These are phyloP conservation scores for Poeciliopsis prolifica DNA, from an alignment of 2,113 vertebrate species.

Conservation along the genomic window DNA sequence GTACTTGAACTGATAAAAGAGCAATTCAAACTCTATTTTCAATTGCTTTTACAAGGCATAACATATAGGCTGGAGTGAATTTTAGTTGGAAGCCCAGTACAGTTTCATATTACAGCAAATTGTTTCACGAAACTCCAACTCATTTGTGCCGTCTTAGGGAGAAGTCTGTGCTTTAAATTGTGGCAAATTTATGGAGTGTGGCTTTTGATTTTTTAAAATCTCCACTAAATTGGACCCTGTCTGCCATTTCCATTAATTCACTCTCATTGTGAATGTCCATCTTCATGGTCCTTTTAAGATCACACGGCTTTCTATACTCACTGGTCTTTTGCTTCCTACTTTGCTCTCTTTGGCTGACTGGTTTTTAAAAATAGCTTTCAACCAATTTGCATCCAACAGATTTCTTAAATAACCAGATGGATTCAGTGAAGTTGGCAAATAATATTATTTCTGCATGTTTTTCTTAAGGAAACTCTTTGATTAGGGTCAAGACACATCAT, in stretches of 20 bases:
- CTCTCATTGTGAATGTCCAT: slow-evolving; percentile 41
- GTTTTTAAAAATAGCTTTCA: slow-evolving; percentile 6
- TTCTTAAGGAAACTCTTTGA: slow-evolving; percentile 14
- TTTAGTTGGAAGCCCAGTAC: slow-evolving; percentile 16
- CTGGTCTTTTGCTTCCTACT: slow-evolving; percentile 12
- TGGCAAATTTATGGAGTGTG: slow-evolving; percentile 58
- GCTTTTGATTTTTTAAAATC: slow-evolving; percentile 68
- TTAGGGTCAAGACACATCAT: background rate
- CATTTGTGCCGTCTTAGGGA: slow-evolving; percentile 29
- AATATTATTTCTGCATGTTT: slow-evolving; percentile 24
- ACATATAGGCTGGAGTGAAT: slow-evolving; percentile 25
- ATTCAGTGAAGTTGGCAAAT: slow-evolving; percentile 17
- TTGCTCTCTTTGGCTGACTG: slow-evolving; percentile 10
- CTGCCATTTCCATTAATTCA: slow-evolving; percentile 51
- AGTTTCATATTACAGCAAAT: slow-evolving; percentile 27
- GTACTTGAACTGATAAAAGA: slow-evolving; percentile 15
- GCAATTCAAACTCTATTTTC: slow-evolving; percentile 25
- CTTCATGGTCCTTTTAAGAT: slow-evolving; percentile 54
- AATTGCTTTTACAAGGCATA: slow-evolving; percentile 21
- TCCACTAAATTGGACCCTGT: slow-evolving; percentile 45
- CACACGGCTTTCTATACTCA: slow-evolving; percentile 2
- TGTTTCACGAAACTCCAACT: slow-evolving; percentile 34
- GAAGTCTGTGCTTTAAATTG: slow-evolving; percentile 31
- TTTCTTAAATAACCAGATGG: slow-evolving; percentile 25
- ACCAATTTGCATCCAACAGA: slow-evolving; percentile 14